A percentile compares a stretch with the other conserved stretches of the same genome.
Conservation (phyloP, 2,797 vertebrate genomes). For the Malacoraja senta region DNA sequence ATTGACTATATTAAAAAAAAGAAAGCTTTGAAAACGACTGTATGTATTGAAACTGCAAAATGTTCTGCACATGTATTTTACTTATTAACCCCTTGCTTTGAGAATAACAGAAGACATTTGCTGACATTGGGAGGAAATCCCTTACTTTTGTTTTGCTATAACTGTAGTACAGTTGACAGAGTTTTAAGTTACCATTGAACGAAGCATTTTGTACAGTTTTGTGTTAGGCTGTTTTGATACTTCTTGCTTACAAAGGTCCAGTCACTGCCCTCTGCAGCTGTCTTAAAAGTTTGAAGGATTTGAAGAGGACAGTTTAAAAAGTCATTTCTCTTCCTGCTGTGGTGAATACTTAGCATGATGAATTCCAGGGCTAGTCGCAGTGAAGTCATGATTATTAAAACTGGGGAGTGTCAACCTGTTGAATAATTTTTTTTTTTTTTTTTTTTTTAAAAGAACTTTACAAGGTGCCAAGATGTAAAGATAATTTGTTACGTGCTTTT, state of each 20-base stretch:
- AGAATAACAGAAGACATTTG: slow-evolving; percentile 69
- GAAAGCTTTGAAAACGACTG: slow-evolving; percentile 80
- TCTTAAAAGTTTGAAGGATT: slow-evolving; percentile 68
- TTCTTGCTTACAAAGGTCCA: slow-evolving; percentile 72
- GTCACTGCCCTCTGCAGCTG: slow-evolving; percentile 76
- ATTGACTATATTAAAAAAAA: slow-evolving; percentile 72
- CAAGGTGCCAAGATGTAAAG: slow-evolving; percentile 95
- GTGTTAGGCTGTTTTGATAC: slow-evolving; percentile 74
- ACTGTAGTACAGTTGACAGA: slow-evolving; percentile 91
- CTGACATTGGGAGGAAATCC: slow-evolving; percentile 75
- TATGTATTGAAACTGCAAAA: slow-evolving; percentile 89
- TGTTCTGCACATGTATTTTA: slow-evolving; percentile 88
- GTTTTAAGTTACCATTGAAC: slow-evolving; percentile 77
- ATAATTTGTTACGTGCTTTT: slow-evolving; percentile 73
- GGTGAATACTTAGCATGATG: slow-evolving; percentile 86
- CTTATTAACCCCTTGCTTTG: slow-evolving; percentile 82
- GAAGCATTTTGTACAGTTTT: slow-evolving; percentile 86
- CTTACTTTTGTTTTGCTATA: slow-evolving; percentile 66
- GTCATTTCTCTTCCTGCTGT: slow-evolving; percentile 68
- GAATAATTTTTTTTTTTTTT: slow-evolving; percentile 81
- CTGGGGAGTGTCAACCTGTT: slow-evolving; percentile 79
- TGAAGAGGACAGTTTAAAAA: slow-evolving; percentile 55
- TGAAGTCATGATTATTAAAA: slow-evolving; percentile 78
- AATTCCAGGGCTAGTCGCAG: slow-evolving; percentile 72
- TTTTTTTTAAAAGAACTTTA: slow-evolving; percentile 75